Evolutionary conservation across 1,140 invertebrate genomes (phyloP).

Genomic region (Drosophila pruinosa): DNA sequence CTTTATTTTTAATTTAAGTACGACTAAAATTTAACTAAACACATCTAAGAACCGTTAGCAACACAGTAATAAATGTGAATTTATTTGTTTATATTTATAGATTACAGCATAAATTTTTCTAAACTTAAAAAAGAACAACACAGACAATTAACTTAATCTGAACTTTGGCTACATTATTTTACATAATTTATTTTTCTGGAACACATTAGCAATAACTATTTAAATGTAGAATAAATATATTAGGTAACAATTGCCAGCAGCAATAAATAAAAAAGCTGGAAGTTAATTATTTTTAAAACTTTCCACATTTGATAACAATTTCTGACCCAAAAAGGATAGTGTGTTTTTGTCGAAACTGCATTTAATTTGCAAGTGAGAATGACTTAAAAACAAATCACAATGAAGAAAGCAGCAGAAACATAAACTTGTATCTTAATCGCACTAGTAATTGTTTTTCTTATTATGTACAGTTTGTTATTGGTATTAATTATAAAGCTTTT

Average conservation of each 20-base stretch:
- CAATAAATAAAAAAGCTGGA: constrained; percentile 10
- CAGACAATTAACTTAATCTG: constrained; percentile 35
- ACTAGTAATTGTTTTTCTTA: constrained; percentile 3
- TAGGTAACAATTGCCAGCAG: constrained; percentile 25
- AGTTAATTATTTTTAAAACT: background rate
- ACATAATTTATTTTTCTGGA: constrained; percentile 61
- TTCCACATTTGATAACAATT: background rate
- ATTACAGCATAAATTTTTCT: constrained; percentile 43
- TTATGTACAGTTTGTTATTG: constrained; percentile 50
- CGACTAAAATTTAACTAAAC: constrained; percentile 53
- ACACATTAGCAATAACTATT: constrained; percentile 66
- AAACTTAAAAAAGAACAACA: constrained; percentile 56
- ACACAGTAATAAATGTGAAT: constrained; percentile 20
- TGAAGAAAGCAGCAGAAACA: background rate
- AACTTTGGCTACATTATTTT: constrained; percentile 69
- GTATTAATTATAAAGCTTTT: constrained; percentile 64
- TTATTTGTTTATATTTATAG: constrained; percentile 4
- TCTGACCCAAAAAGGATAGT: background rate
- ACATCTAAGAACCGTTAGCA: constrained; percentile 40
- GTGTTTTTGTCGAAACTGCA: background rate
- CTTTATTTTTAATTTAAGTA: constrained; percentile 2
- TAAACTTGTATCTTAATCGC: background rate
- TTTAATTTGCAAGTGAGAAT: background rate
- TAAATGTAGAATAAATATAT: constrained; percentile 41
- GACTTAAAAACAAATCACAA: background rate